Evolutionary conservation across 2,888 invertebrate species (phyloP), one percentile per base, ranked within the genome.

Genomic region (Epiperipatus broadwayi): DNA sequence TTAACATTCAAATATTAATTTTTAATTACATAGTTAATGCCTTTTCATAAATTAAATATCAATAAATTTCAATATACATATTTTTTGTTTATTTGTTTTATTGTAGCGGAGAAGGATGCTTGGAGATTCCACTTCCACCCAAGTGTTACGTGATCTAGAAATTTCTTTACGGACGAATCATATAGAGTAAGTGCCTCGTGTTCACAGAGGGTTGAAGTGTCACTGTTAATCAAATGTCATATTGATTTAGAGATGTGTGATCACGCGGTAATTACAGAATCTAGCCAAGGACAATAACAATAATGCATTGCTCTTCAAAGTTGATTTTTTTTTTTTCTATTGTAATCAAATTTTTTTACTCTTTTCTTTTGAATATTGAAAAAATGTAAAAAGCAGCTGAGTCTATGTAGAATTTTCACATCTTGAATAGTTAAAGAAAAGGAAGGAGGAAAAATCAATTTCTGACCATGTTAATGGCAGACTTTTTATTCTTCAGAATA

Each of bases 71-170:
- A 10, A 29, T 34, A 34, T 31, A 21, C 35, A 31, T 40, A 34
- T 36, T 36, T 40, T 53, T 29, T 12, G 25, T 44, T 12, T 43
- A 41, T 46, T 19, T 19, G 21, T 14, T 33, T 50, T 59, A n/a
- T 74, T 91, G 89, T 91, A 89, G 73, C 71, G 89, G 58, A 87
- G 87, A 70, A n/a, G n/a, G n/a, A 83, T 87, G 73, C 79, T 91
- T 44, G 84, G 85, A 43, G 89, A 91, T 59, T 80, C 89, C 36
- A 93, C 93, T 44, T 95, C 95, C 41, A 97, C 97, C 32, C 91
- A 93, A 70, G 89, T 97, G 50, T 70, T 97, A 45, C 72, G 93
- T 55, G 93, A 97, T 69, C 69, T 97, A 60, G 97, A 97, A 70
- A 97, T 95, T 58, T 97, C 93, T 32, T 66, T 97, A 53, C 73